Evolutionary conservation across 1,140 invertebrate genomes (phyloP), one percentile per base, ranked within the genome.

Genomic region (Caenorhabditis latens): DNA sequence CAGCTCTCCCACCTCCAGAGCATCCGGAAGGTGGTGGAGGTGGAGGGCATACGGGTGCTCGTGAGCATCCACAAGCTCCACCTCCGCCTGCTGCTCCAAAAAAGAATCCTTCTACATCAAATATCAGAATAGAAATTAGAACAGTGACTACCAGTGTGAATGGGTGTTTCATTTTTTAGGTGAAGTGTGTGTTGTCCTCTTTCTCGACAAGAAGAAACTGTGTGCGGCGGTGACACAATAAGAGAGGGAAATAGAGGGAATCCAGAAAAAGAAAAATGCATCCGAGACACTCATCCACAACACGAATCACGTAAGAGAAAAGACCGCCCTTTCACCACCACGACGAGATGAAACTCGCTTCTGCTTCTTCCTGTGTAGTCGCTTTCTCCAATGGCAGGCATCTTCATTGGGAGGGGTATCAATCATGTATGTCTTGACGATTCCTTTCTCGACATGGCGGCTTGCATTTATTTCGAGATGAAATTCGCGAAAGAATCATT

Each of bases 31-130:
- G 46, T 32, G 84, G 65, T 55, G 84, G 63, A 4, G 61, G 61
- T 0, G 84, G 84, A 48, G 84, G 84, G 46, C 84, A 85, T 19
- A 67, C 84, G 7, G 84, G 84, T 48, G 13, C 8, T 53, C 50
- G 84, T 42, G 67, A 9, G 32, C 84, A 85, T 19, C 65, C 65
- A 58, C 84, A 85, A 21, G 63, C 84, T 75, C 71, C 71, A 50
- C 71, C 71, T 53, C 71, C 71, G 8, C 71, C 71, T 7, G 71
- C 71, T 9, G 71, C 71, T 50, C 71, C 71, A 14, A 79, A 79
- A 13, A 50, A 79, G 46, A 79, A 79, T 11, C 40, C 43, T 13
- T 79, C 53, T 32, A 79, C 71, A 50, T 46, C 11, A 79, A 50
- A 19, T 32, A 32, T 32, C 32, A 50, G 8, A 13, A 79, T 19